These are phyloP conservation scores for Pollenia angustigena DNA, from an alignment of 2,888 invertebrate genomes.

Conservation along the genomic window DNA sequence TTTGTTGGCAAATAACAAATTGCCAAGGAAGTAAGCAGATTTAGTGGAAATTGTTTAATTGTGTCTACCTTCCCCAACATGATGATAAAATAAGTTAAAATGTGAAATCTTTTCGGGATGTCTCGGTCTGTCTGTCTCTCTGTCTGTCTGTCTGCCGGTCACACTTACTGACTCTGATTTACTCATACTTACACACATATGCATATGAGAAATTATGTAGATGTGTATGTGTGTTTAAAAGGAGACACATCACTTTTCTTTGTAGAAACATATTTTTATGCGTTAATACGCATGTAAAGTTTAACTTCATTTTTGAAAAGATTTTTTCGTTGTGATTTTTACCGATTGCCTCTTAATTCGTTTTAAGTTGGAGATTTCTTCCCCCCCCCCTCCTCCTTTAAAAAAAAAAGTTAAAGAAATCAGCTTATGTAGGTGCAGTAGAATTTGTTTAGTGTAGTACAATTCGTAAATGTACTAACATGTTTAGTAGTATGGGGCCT, in stretches of 20 bases:
- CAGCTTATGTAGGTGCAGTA: conserved; percentile 70
- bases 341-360: conserved; percentile 64
- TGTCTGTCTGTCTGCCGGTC: background rate
- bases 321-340: conserved; percentile 52
- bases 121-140: conserved; percentile 8
- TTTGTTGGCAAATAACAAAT: conserved; percentile 83
- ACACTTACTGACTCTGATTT: background rate
- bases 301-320: conserved; percentile 68
- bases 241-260: conserved; percentile 59
- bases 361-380: conserved; percentile 55
- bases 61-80: conserved; percentile 77
- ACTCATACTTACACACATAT: conserved; percentile 15
- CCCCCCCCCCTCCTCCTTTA: background rate
- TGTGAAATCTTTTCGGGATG: conserved; percentile 60
- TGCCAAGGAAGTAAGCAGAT: conserved; percentile 83
- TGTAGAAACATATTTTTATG: conserved; percentile 67
- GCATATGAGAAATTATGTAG: conserved; percentile 6
- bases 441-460: conserved; percentile 25
- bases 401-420: conserved; percentile 44
- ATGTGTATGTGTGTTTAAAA: conserved; percentile 47
- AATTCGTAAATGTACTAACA: conserved; percentile 50
- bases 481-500: conserved; percentile 3
- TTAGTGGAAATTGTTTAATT: conserved; percentile 84
- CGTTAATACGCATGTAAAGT: conserved; percentile 73
- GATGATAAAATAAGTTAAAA: conserved; percentile 71